Percentiles rank a stretch among this genome's conserved stretches.
Evolutionary conservation across 1,140 invertebrate genomes (phyloP).

Genomic region (Drosophila sp.): DNA sequence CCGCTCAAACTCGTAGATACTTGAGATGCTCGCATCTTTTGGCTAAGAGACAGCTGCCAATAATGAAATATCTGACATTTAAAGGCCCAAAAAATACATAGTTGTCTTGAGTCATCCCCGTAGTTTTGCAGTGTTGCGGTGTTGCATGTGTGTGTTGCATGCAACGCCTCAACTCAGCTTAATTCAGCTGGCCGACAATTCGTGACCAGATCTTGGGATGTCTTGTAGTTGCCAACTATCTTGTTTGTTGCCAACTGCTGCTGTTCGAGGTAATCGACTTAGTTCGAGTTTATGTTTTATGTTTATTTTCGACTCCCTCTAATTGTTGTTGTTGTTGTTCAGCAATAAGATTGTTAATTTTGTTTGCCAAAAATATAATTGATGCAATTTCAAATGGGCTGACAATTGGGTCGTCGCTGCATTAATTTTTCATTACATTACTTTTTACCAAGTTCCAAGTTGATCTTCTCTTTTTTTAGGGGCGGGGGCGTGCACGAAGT

Average conservation of each 20-base stretch:
- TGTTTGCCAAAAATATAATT: conserved; percentile 62
- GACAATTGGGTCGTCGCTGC: conserved; percentile 71
- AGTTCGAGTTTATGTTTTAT: too few relatives aligned
- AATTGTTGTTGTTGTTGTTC: background rate
- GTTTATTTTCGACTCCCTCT: too few relatives aligned
- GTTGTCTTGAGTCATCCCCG: conserved; percentile 55
- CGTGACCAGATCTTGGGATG: conserved; percentile 66
- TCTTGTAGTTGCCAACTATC: conserved; percentile 23
- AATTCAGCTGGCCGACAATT: conserved; percentile 36
- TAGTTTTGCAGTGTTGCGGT: too few relatives aligned
- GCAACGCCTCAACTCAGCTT: conserved; percentile 43
- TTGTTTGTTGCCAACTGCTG: conserved; percentile 30
- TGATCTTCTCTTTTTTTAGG: conserved; percentile 17
- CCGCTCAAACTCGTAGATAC: conserved; percentile 7
- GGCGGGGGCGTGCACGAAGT: conserved; percentile 45
- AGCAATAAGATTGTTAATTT: conserved; percentile 12
- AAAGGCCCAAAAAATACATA: conserved; percentile 8
- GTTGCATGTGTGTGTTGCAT: conserved; percentile 29
- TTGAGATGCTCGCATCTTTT: conserved; percentile 22
- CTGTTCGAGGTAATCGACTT: conserved; percentile 4
- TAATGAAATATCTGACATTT: conserved; percentile 76
- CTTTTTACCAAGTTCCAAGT: background rate
- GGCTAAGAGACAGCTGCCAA: conserved; percentile 21
- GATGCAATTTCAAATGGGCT: conserved; percentile 73
- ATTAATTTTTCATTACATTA: conserved; percentile 44